Conservation (phyloP, 1,140 invertebrate genomes). For the Pseudomyrmex pallidus region DNA sequence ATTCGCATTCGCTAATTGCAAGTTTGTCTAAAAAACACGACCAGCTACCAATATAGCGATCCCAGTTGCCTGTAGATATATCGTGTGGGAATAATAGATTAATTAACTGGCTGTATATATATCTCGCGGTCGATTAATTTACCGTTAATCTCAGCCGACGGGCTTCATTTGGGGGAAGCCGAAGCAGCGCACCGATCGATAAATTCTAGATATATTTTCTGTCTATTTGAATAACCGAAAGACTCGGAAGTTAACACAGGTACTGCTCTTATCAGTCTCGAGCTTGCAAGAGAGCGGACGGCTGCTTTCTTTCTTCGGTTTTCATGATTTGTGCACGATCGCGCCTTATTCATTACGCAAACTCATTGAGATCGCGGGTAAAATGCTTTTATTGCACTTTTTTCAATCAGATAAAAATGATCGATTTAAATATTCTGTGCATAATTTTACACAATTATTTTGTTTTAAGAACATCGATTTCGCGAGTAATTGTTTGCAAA, state of each 20-base stretch:
- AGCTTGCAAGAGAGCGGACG: neutral
- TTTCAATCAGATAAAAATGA: constrained; percentile 8
- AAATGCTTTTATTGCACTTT: constrained; percentile 28
- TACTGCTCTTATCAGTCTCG: constrained; percentile 36
- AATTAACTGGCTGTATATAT: constrained; percentile 23
- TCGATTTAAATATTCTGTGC: neutral
- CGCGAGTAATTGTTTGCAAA: neutral
- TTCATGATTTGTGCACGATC: constrained; percentile 19
- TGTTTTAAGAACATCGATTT: neutral
- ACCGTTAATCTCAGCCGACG: constrained; percentile 31
- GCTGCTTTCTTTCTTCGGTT: neutral
- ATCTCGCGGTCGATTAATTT: constrained; percentile 37
- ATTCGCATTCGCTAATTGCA: constrained; percentile 17
- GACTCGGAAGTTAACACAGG: constrained; percentile 23
- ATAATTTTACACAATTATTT: neutral
- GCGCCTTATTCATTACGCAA: constrained; percentile 10
- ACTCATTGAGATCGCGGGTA: neutral
- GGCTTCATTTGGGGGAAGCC: neutral
- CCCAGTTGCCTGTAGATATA: neutral
- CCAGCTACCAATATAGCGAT: neutral
- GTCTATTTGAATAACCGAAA: constrained; percentile 43
- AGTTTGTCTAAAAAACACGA: neutral
- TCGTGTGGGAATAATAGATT: constrained; percentile 34
- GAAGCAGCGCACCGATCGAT: constrained; percentile 27
- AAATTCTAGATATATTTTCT: constrained; percentile 43